A percentile compares a stretch with the other conserved stretches of the same genome.
Conservation (phyloP, 1,140 invertebrate species). For the Magallana ariakensis region DNA sequence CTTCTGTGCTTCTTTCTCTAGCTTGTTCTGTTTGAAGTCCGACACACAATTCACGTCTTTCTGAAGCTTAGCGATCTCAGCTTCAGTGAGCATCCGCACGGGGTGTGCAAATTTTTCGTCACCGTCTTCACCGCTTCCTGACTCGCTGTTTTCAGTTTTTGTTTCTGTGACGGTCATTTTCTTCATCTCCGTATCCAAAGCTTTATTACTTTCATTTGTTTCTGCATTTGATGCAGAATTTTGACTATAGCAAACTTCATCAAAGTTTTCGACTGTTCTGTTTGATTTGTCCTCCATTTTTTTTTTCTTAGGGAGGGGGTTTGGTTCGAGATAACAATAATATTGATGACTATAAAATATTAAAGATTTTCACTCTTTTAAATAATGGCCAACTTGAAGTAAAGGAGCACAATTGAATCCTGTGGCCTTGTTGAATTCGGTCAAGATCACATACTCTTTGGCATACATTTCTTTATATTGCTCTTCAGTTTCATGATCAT, state of each 20-base stretch:
- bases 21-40: slow-evolving; percentile 88
- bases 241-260: not conserved
- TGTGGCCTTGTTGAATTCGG: slow-evolving; percentile 62
- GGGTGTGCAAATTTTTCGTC: not conserved
- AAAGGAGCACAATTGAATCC: slow-evolving; percentile 62
- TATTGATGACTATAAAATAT: no score
- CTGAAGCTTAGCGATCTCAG: slow-evolving; percentile 69
- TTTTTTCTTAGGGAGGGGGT: no score
- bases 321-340: no score
- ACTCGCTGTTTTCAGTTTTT: not conserved
- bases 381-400: slow-evolving; percentile 61
- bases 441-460: slow-evolving; percentile 60
- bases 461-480: slow-evolving; percentile 63
- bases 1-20: slow-evolving; percentile 92
- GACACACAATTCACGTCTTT: slow-evolving; percentile 81
- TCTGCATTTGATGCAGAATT: not conserved
- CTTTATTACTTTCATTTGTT: not conserved
- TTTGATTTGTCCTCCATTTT: not conserved
- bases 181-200: not conserved
- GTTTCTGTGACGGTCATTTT: slow-evolving; percentile 19
- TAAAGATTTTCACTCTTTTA: not conserved
- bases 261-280: not conserved
- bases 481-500: slow-evolving; percentile 65
- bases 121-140: not conserved
- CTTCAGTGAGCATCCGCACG: slow-evolving; percentile 60